These are phyloP conservation scores for Polyploca ridens DNA, from an alignment of 2,888 invertebrate species.

Conservation along the genomic window DNA sequence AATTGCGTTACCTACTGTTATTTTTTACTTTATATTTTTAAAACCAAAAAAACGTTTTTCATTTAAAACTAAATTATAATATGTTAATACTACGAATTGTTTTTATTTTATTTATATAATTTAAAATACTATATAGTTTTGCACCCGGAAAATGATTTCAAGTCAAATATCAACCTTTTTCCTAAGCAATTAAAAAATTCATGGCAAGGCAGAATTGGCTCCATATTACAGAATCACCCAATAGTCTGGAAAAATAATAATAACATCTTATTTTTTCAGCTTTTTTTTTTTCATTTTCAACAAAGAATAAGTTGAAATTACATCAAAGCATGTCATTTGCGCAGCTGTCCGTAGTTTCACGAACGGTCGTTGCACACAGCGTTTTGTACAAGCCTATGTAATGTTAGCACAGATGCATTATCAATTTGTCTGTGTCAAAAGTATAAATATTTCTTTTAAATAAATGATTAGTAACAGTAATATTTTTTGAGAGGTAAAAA, in stretches of 20 bases:
- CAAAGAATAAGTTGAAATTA: not conserved
- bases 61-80: no score
- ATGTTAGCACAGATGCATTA: constrained; percentile 7
- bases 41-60: no score
- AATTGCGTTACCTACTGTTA: no score
- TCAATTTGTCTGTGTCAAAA: constrained; percentile 1
- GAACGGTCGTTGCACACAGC: constrained; percentile 13
- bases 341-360: constrained; percentile 36
- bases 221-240: not conserved
- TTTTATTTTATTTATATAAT: no score
- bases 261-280: constrained; percentile 4
- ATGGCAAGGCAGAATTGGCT: not conserved
- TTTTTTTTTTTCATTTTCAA: constrained; percentile 2
- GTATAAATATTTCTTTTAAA: not conserved
- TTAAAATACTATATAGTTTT: no score
- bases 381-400: not conserved
- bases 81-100: no score
- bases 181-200: not conserved
- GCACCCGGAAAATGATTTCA: no score
- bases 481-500: not conserved
- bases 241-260: constrained; percentile 2
- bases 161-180: no score
- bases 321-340: constrained; percentile 40
- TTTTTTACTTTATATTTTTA: no score
- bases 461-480: not conserved